Evolutionary conservation across 2,888 invertebrate genomes (phyloP), one percentile per base, ranked within the genome.

Genomic region (Tetramorium bicarinatum): DNA sequence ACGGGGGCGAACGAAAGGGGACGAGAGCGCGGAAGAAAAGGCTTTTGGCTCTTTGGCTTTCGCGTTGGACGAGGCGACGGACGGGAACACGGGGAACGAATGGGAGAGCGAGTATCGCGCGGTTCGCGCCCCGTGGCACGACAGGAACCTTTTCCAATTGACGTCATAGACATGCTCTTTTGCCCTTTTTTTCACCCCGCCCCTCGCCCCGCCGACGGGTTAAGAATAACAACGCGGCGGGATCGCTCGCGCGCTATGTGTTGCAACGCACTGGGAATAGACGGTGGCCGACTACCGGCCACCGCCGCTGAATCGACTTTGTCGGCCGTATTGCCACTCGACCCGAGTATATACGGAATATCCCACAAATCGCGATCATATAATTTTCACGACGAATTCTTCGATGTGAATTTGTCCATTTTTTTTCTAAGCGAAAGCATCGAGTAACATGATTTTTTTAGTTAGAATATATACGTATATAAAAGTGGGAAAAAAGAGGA

Each of bases 81-180:
- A 66, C 15, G 74, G n/a, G 15, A 21, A 59, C 25, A 4, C n/a
- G 29, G 29, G 15, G 41, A 29, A 44, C n/a, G 29, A 18, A 38
- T 72, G 82, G 85, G 77, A 83, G 85, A 82, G 82, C 76, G 34
- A 21, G 84, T 76, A 81, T 59, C 62, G 47, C 76, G 66, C 83
- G 59, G 86, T 90, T 89, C 89, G 88, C 89, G 85, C 87, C 87
- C 84, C 89, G 90, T 90, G 90, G 83, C 89, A 88, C 90, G 89
- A 88, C 85, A 87, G 89, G 93, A 93, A 94, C 94, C 94, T 94
- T 94, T 94, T 94, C 94, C 94, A 92, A 94, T 94, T 94, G 94
- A 94, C 94, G 94, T 94, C 94, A 94, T 93, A 90, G 92, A 88
- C 90, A 90, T 89, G 89, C 92, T 92, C 90, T 90, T 91, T 92